A percentile compares a stretch with the other conserved stretches of the same genome.
These are phyloP conservation scores for Aplocera efformata DNA, from an alignment of 2,888 invertebrate species.

Conservation along the genomic window DNA sequence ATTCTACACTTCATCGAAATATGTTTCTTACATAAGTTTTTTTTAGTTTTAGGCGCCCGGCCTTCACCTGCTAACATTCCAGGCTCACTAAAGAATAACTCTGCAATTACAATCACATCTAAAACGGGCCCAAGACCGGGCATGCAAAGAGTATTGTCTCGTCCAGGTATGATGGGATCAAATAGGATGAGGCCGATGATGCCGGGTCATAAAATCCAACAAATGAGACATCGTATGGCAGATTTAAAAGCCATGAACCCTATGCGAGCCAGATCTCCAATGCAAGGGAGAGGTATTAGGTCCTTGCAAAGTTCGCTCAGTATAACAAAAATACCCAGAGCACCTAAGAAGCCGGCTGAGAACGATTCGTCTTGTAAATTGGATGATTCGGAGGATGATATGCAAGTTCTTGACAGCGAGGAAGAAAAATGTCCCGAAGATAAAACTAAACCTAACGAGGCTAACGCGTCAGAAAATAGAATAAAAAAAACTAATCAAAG, in stretches of 20 bases:
- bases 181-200: constrained; percentile 61
- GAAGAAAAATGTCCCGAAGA: constrained; percentile 47
- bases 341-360: constrained; percentile 46
- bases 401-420: constrained; percentile 68
- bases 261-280: constrained; percentile 56
- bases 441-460: constrained; percentile 31
- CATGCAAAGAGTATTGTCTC: constrained; percentile 55
- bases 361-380: constrained; percentile 40
- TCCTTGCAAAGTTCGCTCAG: constrained; percentile 70
- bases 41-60: constrained; percentile 62
- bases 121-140: constrained; percentile 63
- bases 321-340: constrained; percentile 66
- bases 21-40: constrained; percentile 9
- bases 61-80: constrained; percentile 63
- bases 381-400: constrained; percentile 60
- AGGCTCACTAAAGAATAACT: constrained; percentile 80
- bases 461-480: constrained; percentile 20
- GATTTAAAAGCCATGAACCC: constrained; percentile 55
- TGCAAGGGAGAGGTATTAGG: constrained; percentile 52
- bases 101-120: constrained; percentile 81
- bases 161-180: constrained; percentile 57
- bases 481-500: constrained; percentile 15
- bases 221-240: constrained; percentile 60
- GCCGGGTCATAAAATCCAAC: constrained; percentile 67
- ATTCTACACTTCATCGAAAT: background rate